Evolutionary conservation across 2,113 vertebrate genomes (phyloP).

Genomic region (Formicarius rufipectus): DNA sequence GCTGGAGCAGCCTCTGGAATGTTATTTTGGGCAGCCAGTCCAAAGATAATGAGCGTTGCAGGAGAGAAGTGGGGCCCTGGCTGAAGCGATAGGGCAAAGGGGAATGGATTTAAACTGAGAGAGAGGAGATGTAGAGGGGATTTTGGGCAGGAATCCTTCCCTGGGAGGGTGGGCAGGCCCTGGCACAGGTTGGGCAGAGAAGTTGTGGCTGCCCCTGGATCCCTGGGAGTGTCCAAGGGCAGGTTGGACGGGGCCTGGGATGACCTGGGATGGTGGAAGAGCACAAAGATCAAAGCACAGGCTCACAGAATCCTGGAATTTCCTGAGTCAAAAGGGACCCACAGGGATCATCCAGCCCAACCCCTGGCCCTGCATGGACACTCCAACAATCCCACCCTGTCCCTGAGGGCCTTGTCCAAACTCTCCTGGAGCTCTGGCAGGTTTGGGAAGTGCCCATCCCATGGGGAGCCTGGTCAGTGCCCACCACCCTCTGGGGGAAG

Average conservation of each 20-base stretch:
- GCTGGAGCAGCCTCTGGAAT: neutral
- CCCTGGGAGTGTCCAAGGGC: neutral
- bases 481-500: too few species aligned
- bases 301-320: neutral
- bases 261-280: neutral
- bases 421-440: neutral
- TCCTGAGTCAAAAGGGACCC: neutral
- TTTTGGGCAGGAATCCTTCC: neutral
- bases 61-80: neutral
- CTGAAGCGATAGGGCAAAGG: neutral
- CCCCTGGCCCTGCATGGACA: neutral
- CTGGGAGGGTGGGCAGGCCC: neutral
- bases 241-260: fast-evolving
- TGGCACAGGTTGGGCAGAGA: neutral
- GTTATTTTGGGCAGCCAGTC: neutral
- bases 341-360: neutral
- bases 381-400: neutral
- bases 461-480: neutral
- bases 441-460: neutral
- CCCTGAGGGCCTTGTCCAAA: neutral
- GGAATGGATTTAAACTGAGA: neutral
- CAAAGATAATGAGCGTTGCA: neutral
- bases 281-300: neutral
- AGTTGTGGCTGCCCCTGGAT: neutral
- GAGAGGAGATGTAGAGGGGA: neutral